A percentile compares a stretch with the other conserved stretches of the same genome.
Evolutionary conservation across 2,797 vertebrate species (phyloP).

Genomic region (Acanthurus lineatus): DNA sequence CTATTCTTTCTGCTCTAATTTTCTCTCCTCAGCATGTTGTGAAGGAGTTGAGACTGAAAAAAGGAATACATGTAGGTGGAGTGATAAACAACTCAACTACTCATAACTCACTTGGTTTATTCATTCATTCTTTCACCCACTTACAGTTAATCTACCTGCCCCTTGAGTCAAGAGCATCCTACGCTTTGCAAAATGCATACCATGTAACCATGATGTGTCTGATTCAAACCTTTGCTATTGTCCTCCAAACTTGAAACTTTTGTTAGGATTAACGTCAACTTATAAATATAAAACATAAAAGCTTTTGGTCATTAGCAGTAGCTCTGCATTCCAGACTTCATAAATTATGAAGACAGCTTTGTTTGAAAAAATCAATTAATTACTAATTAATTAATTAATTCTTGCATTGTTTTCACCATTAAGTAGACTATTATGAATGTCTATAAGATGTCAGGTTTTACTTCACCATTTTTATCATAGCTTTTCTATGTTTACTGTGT

Average conservation of each 20-base stretch:
- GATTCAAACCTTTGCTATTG: neutral
- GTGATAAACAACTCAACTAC: conserved; percentile 19
- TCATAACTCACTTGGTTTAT: conserved; percentile 23
- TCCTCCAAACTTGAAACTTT: no score
- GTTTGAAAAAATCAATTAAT: no score
- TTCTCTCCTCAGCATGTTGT: conserved; percentile 2
- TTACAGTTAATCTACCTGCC: conserved; percentile 3
- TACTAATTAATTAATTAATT: no score
- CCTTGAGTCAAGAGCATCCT: neutral
- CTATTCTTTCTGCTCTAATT: conserved; percentile 30
- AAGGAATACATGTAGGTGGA: conserved; percentile 22
- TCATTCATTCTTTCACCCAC: conserved; percentile 34
- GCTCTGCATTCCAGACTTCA: neutral
- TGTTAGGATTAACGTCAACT: no score
- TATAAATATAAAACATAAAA: neutral
- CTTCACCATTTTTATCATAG: neutral
- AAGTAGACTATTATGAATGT: no score
- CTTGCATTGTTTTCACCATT: neutral
- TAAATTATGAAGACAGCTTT: no score
- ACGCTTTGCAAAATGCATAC: neutral
- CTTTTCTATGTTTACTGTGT: neutral
- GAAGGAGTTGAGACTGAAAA: conserved; percentile 26
- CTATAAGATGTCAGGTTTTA: no score
- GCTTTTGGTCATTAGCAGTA: neutral
- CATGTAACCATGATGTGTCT: neutral